Evolutionary conservation across 2,113 vertebrate species (phyloP).

Genomic region (Oreochromis tanganicae): DNA sequence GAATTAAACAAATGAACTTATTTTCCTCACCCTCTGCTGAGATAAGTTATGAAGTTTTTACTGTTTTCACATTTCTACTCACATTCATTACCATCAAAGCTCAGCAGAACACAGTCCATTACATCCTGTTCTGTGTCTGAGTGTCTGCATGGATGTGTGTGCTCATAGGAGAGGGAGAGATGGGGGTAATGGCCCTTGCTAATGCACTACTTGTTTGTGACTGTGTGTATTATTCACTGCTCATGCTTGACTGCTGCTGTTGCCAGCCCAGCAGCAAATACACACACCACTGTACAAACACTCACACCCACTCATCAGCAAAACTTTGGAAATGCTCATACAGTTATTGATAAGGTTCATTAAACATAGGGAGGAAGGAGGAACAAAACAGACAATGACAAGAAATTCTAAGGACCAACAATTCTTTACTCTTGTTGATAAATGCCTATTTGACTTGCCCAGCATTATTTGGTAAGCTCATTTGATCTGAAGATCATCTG

Average conservation of each 20-base stretch:
- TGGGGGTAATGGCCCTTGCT: slow-evolving; percentile 38
- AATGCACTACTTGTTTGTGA: slow-evolving; percentile 41
- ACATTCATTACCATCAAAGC: slow-evolving; percentile 4
- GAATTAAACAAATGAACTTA: neutral
- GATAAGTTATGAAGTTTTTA: neutral
- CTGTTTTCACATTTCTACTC: neutral
- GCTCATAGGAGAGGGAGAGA: neutral
- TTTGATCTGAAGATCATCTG: neutral
- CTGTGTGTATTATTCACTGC: slow-evolving; percentile 33
- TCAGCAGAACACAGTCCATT: slow-evolving; percentile 10
- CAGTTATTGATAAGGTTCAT: neutral
- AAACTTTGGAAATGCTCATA: neutral
- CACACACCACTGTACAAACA: neutral
- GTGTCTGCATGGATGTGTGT: neutral
- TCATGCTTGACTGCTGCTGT: neutral
- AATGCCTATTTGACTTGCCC: neutral
- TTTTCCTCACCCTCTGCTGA: neutral
- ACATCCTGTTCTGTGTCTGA: neutral
- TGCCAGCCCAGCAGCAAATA: neutral
- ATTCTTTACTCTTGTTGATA: neutral
- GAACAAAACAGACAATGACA: rapidly evolving
- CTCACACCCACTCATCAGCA: neutral
- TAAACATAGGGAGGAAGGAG: neutral
- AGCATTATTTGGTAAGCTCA: neutral
- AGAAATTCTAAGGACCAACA: neutral